phyloP scores from a whole-genome alignment of 1,140 invertebrate species.

The Diuraphis noxia region DNA sequence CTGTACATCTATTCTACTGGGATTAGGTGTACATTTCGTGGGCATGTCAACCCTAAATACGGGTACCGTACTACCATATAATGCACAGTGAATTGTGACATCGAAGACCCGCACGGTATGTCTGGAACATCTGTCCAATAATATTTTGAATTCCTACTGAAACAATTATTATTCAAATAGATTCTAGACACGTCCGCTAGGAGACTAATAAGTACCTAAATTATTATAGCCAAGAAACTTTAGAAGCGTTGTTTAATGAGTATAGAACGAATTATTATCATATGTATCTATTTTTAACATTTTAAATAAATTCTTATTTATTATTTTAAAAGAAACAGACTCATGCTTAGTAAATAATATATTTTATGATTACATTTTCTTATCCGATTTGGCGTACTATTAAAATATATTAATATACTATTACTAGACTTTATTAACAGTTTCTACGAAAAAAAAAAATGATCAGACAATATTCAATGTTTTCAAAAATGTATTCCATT shows the following conservation, averaged over 20 bases:
- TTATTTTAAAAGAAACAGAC: not conserved
- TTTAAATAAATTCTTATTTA: not conserved
- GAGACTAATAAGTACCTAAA: not conserved
- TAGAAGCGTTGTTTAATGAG: not conserved
- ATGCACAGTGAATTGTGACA: constrained; percentile 3
- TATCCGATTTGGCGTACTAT: not conserved
- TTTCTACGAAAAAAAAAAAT: not conserved
- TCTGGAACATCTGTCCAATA: not conserved
- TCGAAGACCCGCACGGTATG: constrained; percentile 18
- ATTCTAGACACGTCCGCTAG: not conserved
- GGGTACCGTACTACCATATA: not conserved
- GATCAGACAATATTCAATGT: not conserved
- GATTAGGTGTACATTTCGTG: constrained; percentile 21
- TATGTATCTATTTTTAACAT: not conserved
- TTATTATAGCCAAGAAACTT: not conserved
- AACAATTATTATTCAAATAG: not conserved
- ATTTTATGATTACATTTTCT: not conserved
- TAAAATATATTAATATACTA: too few relatives aligned
- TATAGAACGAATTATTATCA: not conserved
- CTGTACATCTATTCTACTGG: not conserved
- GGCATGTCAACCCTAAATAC: constrained; percentile 43
- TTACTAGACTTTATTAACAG: not conserved
- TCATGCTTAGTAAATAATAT: not conserved
- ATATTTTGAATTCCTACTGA: not conserved
- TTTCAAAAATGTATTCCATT: not conserved